These are phyloP conservation scores for Macrocentrus cingulum DNA, from an alignment of 1,140 invertebrate species.

Conservation along the genomic window DNA sequence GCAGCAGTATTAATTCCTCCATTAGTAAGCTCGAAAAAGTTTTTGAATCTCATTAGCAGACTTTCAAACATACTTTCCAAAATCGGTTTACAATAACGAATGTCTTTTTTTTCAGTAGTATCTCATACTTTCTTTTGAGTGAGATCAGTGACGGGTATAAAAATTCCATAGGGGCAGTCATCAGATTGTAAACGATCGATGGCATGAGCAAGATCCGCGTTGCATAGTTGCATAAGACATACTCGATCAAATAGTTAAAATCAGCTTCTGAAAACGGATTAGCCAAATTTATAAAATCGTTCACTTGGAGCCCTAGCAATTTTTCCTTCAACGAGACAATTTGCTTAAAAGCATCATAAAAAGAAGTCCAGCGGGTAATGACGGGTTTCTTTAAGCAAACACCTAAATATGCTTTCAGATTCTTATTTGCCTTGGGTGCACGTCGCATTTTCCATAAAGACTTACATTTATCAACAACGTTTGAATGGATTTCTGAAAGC, in stretches of 20 bases:
- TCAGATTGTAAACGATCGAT: too few species aligned
- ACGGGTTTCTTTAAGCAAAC: conserved; percentile 6
- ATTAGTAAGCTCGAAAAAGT: too few species aligned
- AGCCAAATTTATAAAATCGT: background rate
- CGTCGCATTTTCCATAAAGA: conserved; percentile 7
- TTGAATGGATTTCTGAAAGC: background rate
- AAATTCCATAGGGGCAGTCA: too few species aligned
- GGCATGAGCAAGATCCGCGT: too few species aligned
- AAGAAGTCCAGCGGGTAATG: conserved; percentile 30
- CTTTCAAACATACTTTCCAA: too few species aligned
- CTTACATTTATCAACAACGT: background rate
- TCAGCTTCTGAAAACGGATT: background rate
- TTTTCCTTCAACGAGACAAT: conserved; percentile 13
- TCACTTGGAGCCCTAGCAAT: background rate
- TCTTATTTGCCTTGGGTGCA: background rate
- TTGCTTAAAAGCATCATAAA: conserved; percentile 25
- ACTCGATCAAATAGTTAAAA: conserved; percentile 15
- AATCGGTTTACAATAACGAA: too few species aligned
- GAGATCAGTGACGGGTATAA: too few species aligned
- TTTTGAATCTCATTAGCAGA: too few species aligned
- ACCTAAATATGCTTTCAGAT: background rate
- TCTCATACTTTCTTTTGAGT: too few species aligned
- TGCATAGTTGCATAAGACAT: background rate
- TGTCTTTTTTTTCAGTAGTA: too few species aligned
- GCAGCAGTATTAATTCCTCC: too few species aligned